Conservation (phyloP, 2,113 vertebrate species). For the Oryzias celebensis region DNA sequence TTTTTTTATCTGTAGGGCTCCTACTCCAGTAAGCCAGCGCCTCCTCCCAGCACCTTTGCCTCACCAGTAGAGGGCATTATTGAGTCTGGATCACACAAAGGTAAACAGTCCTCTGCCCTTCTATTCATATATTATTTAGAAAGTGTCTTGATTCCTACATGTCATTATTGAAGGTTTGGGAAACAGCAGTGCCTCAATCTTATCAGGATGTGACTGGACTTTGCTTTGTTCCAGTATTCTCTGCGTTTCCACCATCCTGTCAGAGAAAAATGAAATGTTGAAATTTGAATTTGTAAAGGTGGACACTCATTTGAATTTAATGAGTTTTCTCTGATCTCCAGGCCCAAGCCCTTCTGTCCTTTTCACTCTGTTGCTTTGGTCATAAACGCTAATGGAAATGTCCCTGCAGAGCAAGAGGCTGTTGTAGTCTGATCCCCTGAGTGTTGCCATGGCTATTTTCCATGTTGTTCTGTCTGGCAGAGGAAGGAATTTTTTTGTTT, state of each 20-base stretch:
- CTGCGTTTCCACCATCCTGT: not conserved
- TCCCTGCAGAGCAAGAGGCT: conserved; percentile 25
- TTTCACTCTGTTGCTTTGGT: conserved; percentile 60
- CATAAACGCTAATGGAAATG: conserved; percentile 63
- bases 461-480: conserved; percentile 18
- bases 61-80: conserved; percentile 83
- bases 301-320: conserved; percentile 59
- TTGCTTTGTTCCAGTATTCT: conserved; percentile 8
- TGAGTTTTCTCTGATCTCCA: conserved; percentile 69
- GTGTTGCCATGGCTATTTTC: conserved; percentile 58
- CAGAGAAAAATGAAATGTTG: conserved; percentile 24
- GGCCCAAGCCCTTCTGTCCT: conserved; percentile 37
- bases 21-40: conserved; percentile 75
- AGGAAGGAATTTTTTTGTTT: conserved; percentile 30
- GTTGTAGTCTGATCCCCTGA: conserved; percentile 15
- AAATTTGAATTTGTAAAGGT: conserved; percentile 76
- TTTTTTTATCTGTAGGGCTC: conserved; percentile 76
- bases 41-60: conserved; percentile 81
- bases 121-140: not conserved
- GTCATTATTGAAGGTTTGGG: not conserved
- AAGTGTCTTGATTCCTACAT: not conserved
- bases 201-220: not conserved
- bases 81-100: conserved; percentile 84
- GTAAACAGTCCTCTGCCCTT: conserved; percentile 50
- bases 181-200: conserved; percentile 1